Conservation (phyloP, 2,797 vertebrate species). For the Smutsia gigantea region DNA sequence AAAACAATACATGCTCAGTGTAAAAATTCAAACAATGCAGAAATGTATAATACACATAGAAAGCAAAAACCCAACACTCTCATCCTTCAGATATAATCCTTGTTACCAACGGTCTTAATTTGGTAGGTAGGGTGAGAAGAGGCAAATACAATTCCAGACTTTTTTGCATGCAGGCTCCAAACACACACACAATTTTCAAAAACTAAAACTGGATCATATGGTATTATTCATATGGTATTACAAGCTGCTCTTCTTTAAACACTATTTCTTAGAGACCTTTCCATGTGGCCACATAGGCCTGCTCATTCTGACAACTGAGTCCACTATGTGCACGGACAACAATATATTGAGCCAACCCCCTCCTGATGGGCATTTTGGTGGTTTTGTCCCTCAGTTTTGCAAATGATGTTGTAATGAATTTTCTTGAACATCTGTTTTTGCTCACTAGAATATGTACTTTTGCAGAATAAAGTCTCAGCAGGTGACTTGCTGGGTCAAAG, state of each 20-base stretch:
- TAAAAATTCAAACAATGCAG: constrained; percentile 31
- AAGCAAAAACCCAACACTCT: background rate
- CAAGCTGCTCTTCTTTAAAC: background rate
- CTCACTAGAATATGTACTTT: background rate
- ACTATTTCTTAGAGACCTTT: background rate
- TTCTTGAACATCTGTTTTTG: background rate
- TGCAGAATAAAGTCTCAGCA: background rate
- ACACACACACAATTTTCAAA: constrained; percentile 14
- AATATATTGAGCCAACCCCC: background rate
- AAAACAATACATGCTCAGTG: background rate
- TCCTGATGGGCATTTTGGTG: background rate
- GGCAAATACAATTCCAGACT: background rate
- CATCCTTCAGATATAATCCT: background rate
- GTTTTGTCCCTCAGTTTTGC: background rate
- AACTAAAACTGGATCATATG: background rate
- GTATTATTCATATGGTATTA: background rate
- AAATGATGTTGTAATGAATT: background rate
- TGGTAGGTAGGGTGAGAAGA: background rate
- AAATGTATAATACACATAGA: background rate
- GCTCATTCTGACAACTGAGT: background rate
- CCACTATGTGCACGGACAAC: background rate
- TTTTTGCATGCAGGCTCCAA: constrained; percentile 43
- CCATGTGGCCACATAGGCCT: background rate
- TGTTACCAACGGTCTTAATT: background rate
- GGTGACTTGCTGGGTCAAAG: background rate